Percentiles rank a stretch among this genome's conserved stretches.
Conservation (phyloP, 2,113 vertebrate species). For the Cochlearius cochlearius region DNA sequence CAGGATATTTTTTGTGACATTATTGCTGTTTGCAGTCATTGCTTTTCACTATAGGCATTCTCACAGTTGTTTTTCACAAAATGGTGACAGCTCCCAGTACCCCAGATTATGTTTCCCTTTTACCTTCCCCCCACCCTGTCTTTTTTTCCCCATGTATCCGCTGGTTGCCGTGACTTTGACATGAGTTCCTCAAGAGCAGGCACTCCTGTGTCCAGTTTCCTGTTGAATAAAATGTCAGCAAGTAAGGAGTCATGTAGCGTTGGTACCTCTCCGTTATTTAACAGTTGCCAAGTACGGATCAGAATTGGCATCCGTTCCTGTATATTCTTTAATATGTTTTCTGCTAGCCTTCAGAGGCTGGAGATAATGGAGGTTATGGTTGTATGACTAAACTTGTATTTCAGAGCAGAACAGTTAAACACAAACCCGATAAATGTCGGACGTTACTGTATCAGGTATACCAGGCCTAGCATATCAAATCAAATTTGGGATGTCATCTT, state of each 20-base stretch:
- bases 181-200: not conserved
- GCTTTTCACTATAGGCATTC: not conserved
- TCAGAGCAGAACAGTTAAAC: not conserved
- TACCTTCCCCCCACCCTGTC: not conserved
- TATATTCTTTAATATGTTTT: not conserved
- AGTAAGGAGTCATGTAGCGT: not conserved
- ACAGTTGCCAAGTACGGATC: not conserved
- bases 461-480: not conserved
- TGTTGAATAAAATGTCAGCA: not conserved
- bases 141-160: not conserved
- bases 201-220: not conserved
- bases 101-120: not conserved
- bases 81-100: not conserved
- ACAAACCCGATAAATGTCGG: not conserved
- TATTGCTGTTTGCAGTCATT: not conserved
- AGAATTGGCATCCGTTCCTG: not conserved
- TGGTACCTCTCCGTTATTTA: not conserved
- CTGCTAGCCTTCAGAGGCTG: not conserved
- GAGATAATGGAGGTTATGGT: not conserved
- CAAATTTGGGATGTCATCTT: not conserved
- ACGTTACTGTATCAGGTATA: not conserved
- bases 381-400: not conserved
- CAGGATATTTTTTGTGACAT: not conserved
- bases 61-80: not conserved
- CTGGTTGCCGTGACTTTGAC: not conserved